Percentiles rank a stretch among this genome's conserved stretches.
Conservation (phyloP, 2,888 invertebrate species). For the Tenthredo scrophulariae region DNA sequence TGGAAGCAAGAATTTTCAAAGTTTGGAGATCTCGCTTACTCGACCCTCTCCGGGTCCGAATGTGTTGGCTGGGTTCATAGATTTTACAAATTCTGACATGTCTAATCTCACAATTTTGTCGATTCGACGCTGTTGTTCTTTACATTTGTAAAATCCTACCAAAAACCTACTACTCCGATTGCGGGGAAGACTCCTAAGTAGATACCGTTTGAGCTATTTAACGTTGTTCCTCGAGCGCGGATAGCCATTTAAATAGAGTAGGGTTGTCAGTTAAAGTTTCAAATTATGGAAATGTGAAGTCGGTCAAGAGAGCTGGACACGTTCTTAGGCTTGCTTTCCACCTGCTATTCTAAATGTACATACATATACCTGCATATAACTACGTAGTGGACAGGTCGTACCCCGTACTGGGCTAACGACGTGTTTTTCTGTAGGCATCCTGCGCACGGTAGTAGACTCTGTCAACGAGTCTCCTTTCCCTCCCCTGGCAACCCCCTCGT, state of each 20-base stretch:
- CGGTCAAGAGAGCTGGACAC: constrained; percentile 36
- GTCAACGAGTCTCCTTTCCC: constrained; percentile 42
- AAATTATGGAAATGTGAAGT: constrained; percentile 49
- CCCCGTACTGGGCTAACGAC: constrained; percentile 55
- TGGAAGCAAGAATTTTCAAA: neutral
- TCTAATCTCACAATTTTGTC: neutral
- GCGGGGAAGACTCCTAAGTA: neutral
- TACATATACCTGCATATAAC: constrained; percentile 1
- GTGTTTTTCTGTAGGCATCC: constrained; percentile 52
- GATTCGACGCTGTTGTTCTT: neutral
- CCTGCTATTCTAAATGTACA: constrained; percentile 26
- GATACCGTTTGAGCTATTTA: constrained; percentile 19
- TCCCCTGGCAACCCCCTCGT: constrained; percentile 35
- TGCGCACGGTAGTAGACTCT: constrained; percentile 53
- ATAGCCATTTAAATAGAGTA: constrained; percentile 36
- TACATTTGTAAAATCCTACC: neutral
- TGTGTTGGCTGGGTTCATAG: neutral
- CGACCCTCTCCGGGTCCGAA: neutral
- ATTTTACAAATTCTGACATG: neutral
- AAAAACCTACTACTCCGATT: neutral
- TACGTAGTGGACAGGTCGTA: constrained; percentile 40
- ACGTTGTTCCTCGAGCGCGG: constrained; percentile 15
- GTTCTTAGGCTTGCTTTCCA: constrained; percentile 43
- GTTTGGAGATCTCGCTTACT: neutral
- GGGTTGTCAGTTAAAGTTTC: constrained; percentile 42